A percentile compares a stretch with the other conserved stretches of the same genome.
Conservation (phyloP, 1,140 invertebrate species). For the Zaprionus ornatus region DNA sequence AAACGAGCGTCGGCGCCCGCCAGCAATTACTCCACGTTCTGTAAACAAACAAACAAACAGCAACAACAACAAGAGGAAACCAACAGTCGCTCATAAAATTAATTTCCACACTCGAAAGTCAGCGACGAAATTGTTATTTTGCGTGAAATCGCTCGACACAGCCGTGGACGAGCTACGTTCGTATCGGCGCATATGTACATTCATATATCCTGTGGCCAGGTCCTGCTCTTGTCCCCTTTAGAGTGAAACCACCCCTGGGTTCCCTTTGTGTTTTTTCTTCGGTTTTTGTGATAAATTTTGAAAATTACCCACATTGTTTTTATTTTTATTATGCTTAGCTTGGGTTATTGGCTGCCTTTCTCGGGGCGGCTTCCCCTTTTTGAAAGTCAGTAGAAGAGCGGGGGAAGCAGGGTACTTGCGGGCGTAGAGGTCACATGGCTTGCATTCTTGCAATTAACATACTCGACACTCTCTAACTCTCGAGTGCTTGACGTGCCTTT, state of each 20-base stretch:
- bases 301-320: conserved; percentile 66
- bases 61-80: neutral
- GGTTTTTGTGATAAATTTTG: conserved; percentile 53
- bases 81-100: conserved; percentile 64
- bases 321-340: conserved; percentile 37
- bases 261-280: neutral
- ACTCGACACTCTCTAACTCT: conserved; percentile 65
- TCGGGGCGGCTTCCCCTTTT: conserved; percentile 41
- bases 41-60: conserved; percentile 63
- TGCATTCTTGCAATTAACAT: conserved; percentile 70
- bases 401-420: neutral
- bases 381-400: neutral
- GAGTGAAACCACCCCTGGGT: conserved; percentile 58
- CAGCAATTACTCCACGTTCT: conserved; percentile 73
- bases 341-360: conserved; percentile 62
- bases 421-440: conserved; percentile 56
- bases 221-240: conserved; percentile 26
- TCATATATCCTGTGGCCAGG: conserved; percentile 1
- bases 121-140: conserved; percentile 72
- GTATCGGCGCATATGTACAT: conserved; percentile 20
- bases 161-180: neutral
- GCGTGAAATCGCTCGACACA: conserved; percentile 63
- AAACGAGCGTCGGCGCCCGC: conserved; percentile 51
- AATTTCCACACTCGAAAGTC: conserved; percentile 67
- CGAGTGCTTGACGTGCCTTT: conserved; percentile 55